A percentile compares a stretch with the other conserved stretches of the same genome.
Evolutionary conservation across 2,888 invertebrate genomes (phyloP).

Genomic region (Lissonota sp.): DNA sequence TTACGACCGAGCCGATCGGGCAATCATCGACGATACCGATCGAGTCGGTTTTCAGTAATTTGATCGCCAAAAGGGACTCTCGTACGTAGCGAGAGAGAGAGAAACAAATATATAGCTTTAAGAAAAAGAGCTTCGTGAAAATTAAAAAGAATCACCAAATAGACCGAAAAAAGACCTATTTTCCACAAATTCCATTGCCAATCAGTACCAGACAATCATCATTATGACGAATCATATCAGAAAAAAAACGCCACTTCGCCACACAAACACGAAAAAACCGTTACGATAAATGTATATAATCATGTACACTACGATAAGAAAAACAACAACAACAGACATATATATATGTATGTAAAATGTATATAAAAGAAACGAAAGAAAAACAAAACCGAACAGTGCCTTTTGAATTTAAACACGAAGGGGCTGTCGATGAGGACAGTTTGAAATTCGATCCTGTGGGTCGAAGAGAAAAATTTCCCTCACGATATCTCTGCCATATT

Average conservation of each 20-base stretch:
- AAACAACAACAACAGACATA: slow-evolving; percentile 41
- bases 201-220: slow-evolving; percentile 28
- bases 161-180: neutral
- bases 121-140: neutral
- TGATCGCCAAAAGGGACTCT: slow-evolving; percentile 71
- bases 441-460: slow-evolving; percentile 61
- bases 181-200: slow-evolving; percentile 21
- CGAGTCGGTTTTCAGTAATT: slow-evolving; percentile 81
- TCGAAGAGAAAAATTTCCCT: slow-evolving; percentile 49
- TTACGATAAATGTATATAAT: slow-evolving; percentile 50
- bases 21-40: slow-evolving; percentile 82
- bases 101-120: slow-evolving; percentile 1
- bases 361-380: slow-evolving; percentile 19
- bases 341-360: slow-evolving; percentile 34
- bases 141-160: neutral
- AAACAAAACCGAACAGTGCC: slow-evolving; percentile 23
- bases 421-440: slow-evolving; percentile 33
- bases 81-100: slow-evolving; percentile 55
- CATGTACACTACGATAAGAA: slow-evolving; percentile 45
- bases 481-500: slow-evolving; percentile 36
- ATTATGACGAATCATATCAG: slow-evolving; percentile 16
- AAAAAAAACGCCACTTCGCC: slow-evolving; percentile 38
- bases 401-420: neutral
- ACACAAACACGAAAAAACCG: slow-evolving; percentile 35
- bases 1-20: slow-evolving; percentile 76